Conservation (phyloP, 2,797 vertebrate species). For the Mus minutoides region DNA sequence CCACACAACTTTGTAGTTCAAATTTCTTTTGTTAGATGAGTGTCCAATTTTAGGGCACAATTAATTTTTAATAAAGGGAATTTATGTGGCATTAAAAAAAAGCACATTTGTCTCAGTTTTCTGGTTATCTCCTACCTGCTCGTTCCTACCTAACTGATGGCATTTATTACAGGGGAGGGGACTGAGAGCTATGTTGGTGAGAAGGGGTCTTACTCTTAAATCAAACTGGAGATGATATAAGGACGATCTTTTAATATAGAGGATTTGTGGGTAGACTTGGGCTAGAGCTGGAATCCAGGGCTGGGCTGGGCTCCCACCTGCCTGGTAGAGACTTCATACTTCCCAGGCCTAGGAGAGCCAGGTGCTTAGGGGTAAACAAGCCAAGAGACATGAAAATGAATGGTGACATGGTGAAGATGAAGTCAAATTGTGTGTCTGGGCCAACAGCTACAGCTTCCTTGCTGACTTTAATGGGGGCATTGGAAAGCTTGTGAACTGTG, state of each 20-base stretch:
- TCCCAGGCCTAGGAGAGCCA: not conserved
- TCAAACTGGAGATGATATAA: not conserved
- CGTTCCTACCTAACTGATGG: conserved; percentile 51
- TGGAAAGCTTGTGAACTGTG: conserved; percentile 81
- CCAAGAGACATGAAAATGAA: conserved; percentile 6
- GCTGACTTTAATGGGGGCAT: conserved; percentile 69
- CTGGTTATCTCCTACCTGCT: conserved; percentile 56
- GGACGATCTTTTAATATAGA: not conserved
- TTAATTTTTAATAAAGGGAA: conserved; percentile 86
- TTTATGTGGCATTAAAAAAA: conserved; percentile 81
- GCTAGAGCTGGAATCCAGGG: not conserved
- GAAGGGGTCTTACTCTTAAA: conserved; percentile 35
- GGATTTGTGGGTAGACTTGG: not conserved
- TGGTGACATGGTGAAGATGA: not conserved
- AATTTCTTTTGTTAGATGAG: conserved; percentile 69
- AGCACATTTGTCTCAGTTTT: conserved; percentile 70
- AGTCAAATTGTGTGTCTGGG: not conserved
- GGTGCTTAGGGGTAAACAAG: conserved; percentile 6
- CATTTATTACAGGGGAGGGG: not conserved
- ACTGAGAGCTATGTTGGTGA: not conserved
- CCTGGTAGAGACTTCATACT: not conserved
- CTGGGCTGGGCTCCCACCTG: not conserved
- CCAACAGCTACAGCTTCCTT: not conserved
- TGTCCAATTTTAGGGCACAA: conserved; percentile 77
- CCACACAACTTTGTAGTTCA: conserved; percentile 45